phyloP scores from a whole-genome alignment of 2,888 invertebrate species.

The Rhagophthalmus giganteus region DNA sequence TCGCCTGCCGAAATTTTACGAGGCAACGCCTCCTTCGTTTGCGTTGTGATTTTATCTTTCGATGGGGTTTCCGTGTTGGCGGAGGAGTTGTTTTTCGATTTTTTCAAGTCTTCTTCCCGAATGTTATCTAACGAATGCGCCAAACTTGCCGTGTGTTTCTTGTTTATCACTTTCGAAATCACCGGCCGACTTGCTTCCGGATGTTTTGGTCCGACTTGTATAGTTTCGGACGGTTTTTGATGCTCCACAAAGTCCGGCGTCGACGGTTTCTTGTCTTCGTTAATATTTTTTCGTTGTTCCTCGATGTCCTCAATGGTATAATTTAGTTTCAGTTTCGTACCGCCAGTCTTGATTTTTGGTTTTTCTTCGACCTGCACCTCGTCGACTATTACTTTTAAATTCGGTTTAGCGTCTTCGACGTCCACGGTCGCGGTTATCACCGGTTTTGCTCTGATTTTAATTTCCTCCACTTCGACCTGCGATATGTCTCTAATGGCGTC shows the following conservation, averaged over 20 bases:
- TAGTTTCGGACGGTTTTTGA: not conserved
- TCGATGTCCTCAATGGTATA: slow-evolving; percentile 26
- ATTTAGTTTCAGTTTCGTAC: slow-evolving; percentile 20
- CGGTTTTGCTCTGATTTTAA: slow-evolving; percentile 55
- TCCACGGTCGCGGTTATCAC: slow-evolving; percentile 62
- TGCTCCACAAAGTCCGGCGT: not conserved
- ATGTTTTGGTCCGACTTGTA: not conserved
- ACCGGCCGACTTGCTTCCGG: slow-evolving; percentile 25
- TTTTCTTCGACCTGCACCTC: slow-evolving; percentile 44
- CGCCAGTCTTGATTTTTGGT: slow-evolving; percentile 6
- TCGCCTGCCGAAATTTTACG: too few relatives aligned
- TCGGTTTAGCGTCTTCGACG: slow-evolving; percentile 55
- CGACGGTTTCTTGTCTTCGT: slow-evolving; percentile 5
- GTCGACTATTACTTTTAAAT: slow-evolving; percentile 60
- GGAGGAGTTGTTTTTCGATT: not conserved
- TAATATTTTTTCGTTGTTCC: slow-evolving; percentile 39
- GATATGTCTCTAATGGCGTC: slow-evolving; percentile 49
- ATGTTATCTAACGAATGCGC: slow-evolving; percentile 36
- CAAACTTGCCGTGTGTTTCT: slow-evolving; percentile 35
- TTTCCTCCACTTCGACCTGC: slow-evolving; percentile 59
- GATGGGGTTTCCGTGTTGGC: too few relatives aligned
- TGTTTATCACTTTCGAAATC: slow-evolving; percentile 41
- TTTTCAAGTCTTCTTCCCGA: slow-evolving; percentile 14
- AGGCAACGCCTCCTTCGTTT: too few relatives aligned
- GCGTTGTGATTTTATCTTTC: too few relatives aligned